Base-by-base conservation (phyloP, 2,888 invertebrate genomes). In the Epistrophe eligans region DNA sequence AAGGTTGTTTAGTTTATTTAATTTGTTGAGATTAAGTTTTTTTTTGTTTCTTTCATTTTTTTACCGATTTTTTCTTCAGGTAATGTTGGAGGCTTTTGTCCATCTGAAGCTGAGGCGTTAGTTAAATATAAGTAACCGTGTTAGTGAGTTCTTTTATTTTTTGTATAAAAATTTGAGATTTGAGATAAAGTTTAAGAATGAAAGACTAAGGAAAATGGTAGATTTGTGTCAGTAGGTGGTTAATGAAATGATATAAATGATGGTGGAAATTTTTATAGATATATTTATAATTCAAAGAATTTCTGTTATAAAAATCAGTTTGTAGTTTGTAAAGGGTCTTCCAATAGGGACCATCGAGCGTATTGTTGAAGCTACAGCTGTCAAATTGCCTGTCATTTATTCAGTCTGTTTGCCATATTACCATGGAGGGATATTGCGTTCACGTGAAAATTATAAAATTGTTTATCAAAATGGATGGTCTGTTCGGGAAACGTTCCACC, bases 21-120 rank as follows among this genome's bases (percentile, higher is more conserved):
- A 15, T 43, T 72, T 70, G 24, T 62, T 52, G 8, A 38, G 52
- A 77, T 85, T 81, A 66, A 32, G 43, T 77, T 77, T 73, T 40
- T 73, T 40, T 74, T 79, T 74, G 67, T 35, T 57, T 19, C 11
- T 55, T 85, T 81, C 19, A 19, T 50, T 50, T 67, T 77, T 57
- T 87, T 88, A 88, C 88, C 88, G 88, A 88, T 88, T 88, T 88
- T 72, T 88, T 88, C 77, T 84, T 88, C 73, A 88, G 66, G 79
- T 88, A 88, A 62, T 88, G 88, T 50, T 77, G 79, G 28, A 88
- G 77, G 52, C 83, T 84, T 77, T 80, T 88, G 77, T 88, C 88
- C 88, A 88, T 74, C 79, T 84, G 71, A 48, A 66, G 60, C 48
- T 50, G 24, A 62, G 45, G 67, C 77, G 28, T 67, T 72, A 35